phyloP scores from a whole-genome alignment of 2,797 vertebrate species.

The Chelidonichthys spinosus region DNA sequence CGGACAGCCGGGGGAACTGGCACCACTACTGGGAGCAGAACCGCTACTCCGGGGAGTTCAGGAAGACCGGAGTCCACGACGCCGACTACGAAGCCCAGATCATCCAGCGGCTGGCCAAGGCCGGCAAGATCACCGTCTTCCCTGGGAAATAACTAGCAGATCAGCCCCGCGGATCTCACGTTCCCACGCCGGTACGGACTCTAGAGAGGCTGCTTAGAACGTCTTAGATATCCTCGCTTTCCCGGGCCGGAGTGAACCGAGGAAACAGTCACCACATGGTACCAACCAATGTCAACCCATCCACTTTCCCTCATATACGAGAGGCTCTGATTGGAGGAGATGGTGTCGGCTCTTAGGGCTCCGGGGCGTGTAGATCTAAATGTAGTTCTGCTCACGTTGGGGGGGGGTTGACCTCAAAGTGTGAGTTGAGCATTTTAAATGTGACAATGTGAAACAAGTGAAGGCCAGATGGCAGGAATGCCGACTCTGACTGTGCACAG shows the following conservation, averaged over 20 bases:
- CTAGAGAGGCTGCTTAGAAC: conserved; percentile 30
- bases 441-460: neutral
- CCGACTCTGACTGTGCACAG: conserved; percentile 4
- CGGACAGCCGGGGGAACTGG: conserved; percentile 97
- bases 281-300: conserved; percentile 2
- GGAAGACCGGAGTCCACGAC: conserved; percentile 97
- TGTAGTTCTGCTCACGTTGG: neutral
- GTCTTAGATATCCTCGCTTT: conserved; percentile 41
- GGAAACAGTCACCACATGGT: neutral
- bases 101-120: conserved; percentile 91
- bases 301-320: conserved; percentile 11
- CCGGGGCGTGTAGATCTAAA: conserved; percentile 15
- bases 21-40: conserved; percentile 99
- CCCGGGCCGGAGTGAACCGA: conserved; percentile 16
- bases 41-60: conserved; percentile 97
- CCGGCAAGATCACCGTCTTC: conserved; percentile 94
- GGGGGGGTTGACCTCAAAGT: neutral
- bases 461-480: conserved; percentile 18
- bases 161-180: neutral
- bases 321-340: conserved; percentile 8
- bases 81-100: conserved; percentile 97
- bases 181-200: conserved; percentile 10
- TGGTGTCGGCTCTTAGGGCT: neutral
- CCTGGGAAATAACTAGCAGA: conserved; percentile 85
- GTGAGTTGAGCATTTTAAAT: conserved; percentile 3